Conservation (phyloP, 2,888 invertebrate species). For the Lepas anatifera region DNA sequence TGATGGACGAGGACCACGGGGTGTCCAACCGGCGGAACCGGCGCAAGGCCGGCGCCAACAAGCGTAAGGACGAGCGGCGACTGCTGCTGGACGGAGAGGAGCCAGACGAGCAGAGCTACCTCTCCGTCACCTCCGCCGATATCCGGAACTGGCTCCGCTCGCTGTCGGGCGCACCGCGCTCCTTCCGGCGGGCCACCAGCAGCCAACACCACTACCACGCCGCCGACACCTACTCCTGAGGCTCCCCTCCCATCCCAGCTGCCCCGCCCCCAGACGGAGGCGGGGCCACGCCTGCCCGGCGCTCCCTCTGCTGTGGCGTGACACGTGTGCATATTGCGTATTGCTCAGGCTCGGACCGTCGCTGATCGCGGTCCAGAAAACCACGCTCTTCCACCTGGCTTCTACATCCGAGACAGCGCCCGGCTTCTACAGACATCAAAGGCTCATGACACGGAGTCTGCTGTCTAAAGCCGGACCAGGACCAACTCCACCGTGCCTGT, state of each 20-base stretch:
- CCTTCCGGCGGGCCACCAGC: neutral
- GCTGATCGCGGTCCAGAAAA: too few relatives aligned
- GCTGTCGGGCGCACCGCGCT: conserved; percentile 17
- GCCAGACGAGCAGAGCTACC: conserved; percentile 26
- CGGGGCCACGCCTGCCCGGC: too few relatives aligned
- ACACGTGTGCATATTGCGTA: too few relatives aligned
- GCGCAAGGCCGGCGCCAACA: conserved; percentile 21
- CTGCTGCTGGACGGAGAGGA: conserved; percentile 23
- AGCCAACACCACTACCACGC: neutral
- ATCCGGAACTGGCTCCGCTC: conserved; percentile 24
- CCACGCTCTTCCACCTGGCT: too few relatives aligned
- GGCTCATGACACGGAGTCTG: too few relatives aligned
- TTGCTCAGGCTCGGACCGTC: too few relatives aligned
- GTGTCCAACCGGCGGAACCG: conserved; percentile 49
- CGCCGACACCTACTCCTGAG: neutral
- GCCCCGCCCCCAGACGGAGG: too few relatives aligned
- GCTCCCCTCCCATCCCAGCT: neutral
- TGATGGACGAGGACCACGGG: conserved; percentile 92
- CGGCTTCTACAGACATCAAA: too few relatives aligned
- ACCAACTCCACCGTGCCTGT: too few relatives aligned
- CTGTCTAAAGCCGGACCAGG: too few relatives aligned
- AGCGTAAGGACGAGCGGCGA: conserved; percentile 25
- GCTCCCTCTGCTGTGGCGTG: too few relatives aligned
- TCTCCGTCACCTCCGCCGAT: conserved; percentile 25
- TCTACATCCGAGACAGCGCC: too few relatives aligned